Evolutionary conservation across 2,888 invertebrate genomes (phyloP), one percentile per base, ranked within the genome.

Genomic region (Hecatera dysodea): DNA sequence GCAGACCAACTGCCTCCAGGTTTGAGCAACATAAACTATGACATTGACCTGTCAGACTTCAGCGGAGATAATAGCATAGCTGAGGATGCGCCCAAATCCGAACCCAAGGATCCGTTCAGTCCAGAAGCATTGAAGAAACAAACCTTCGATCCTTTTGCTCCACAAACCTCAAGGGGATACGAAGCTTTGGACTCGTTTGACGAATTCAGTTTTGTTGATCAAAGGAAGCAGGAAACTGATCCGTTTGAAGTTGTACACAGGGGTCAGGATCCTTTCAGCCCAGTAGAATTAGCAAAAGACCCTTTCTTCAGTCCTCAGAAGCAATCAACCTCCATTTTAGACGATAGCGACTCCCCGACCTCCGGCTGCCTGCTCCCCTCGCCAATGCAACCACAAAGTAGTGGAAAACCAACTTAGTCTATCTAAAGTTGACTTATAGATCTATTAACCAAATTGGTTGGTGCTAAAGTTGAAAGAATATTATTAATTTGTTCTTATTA

Each of bases 21-120:
- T 0, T 90, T 98, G 36, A 97, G 97, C 33, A 97, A 97, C 85
- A 97, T 98, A 19, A 98, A 98, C 89, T 98, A 98, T 80, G 98
- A 98, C 82, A 97, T 98, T 68, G 98, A 98, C 90, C 93, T 98
- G 71, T 98, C 98, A 5, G 98, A 98, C 90, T 93, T 97, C 52
- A 98, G 97, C 84, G 97, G 96, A 0, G 98, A 98, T 12, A 97
- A 97, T 86, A 97, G 97, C 81, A 93, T 97, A 33, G 97, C 97
- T 0, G 98, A 97, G 11, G 95, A 95, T 42, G 85, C 88, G 0
- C 92, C 93, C 17, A 96, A 89, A 72, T 81, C 63, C 19, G 91
- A 91, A 72, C 80, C 90, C 0, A 96, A 96, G 88, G 97, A 97
- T 85, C 96, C 96, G 0, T 97, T 97, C 81, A 96, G 96, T 83